A percentile compares a stretch with the other conserved stretches of the same genome.
phyloP scores from a whole-genome alignment of 2,797 vertebrate species.

The Poeciliopsis gracilis region DNA sequence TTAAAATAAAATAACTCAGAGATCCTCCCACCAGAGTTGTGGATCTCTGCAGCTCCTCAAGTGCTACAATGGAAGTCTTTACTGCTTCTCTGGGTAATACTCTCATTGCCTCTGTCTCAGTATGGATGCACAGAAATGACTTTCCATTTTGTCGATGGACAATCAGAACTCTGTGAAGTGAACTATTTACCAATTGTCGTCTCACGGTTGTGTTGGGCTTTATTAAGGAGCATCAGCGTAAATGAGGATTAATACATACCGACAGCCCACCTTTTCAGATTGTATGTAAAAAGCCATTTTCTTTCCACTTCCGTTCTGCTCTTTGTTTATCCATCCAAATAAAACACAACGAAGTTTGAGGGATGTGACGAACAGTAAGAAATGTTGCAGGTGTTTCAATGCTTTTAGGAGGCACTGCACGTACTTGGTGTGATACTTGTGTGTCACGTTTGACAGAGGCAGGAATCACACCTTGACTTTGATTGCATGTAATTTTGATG shows the following conservation, averaged over 20 bases:
- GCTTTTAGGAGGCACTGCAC: not conserved
- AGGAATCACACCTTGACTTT: slow-evolving; percentile 18
- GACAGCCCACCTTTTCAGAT: not conserved
- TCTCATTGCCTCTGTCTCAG: not conserved
- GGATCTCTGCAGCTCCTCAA: not conserved
- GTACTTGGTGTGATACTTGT: not conserved
- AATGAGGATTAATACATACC: not conserved
- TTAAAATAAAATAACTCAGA: too few relatives aligned
- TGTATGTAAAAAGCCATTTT: not conserved
- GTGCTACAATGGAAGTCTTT: not conserved
- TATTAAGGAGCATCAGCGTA: not conserved
- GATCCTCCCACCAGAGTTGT: not conserved
- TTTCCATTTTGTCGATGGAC: not conserved
- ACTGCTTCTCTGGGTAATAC: not conserved
- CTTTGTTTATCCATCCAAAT: not conserved
- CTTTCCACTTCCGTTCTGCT: not conserved
- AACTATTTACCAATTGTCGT: not conserved
- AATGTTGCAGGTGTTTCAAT: not conserved
- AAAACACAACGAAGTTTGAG: not conserved
- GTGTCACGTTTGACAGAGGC: not conserved
- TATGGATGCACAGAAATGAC: not conserved
- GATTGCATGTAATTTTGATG: slow-evolving; percentile 52
- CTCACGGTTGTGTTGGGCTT: not conserved
- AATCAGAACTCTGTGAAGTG: not conserved
- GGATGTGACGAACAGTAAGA: not conserved